Base-by-base conservation (phyloP, 2,797 vertebrate species). In the Sphenodon punctatus region DNA sequence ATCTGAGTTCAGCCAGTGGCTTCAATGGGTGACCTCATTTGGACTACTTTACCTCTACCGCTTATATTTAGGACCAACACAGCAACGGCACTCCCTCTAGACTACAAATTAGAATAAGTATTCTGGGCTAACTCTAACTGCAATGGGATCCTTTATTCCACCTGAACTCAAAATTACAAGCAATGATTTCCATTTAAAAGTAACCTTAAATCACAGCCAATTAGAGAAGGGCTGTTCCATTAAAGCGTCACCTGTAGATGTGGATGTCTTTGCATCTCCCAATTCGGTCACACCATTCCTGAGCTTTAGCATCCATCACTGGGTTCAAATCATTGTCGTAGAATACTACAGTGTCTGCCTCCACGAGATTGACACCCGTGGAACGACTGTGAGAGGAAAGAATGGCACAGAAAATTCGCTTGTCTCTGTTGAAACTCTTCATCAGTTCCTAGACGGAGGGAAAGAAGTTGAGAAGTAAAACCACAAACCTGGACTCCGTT, bases 301-400 rank as follows among this genome's bases (percentile, higher is more conserved):
- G 98, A n/a, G 97, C 97, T 92, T 96, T 97, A 22, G 96, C 95
- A 36, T 98, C 98, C 96, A 98, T 97, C 91, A 97, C 98, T 60
- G 98, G 98, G 91, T 98, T 98, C 55, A 98, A 95, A 86, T 99
- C 97, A 1, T 97, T 98, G 95, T 99, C 98, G 30, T 98, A 98
- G 92, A 99, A 98, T 66, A 99, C 97, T 46, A 98, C 97, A 1
- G 98, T 98, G 93, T 99, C 97, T 6, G 98, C 98, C 41, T 98
- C 97, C 5, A 98, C 97, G 67, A 98, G 95, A 25, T 95, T 96
- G 61, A 97, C 97, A 27, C 98, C 96, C 0, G 97, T 95, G n/a
- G 97, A 95, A 80, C 97, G 97, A 91, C 98, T 98, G 84, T 97
- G 97, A 82, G 98, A 98, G 86, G 97, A 98, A 84, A 99, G 95